Percentiles rank a stretch among this genome's conserved stretches.
phyloP scores from a whole-genome alignment of 2,113 vertebrate species.

The Arothron firmamentum region DNA sequence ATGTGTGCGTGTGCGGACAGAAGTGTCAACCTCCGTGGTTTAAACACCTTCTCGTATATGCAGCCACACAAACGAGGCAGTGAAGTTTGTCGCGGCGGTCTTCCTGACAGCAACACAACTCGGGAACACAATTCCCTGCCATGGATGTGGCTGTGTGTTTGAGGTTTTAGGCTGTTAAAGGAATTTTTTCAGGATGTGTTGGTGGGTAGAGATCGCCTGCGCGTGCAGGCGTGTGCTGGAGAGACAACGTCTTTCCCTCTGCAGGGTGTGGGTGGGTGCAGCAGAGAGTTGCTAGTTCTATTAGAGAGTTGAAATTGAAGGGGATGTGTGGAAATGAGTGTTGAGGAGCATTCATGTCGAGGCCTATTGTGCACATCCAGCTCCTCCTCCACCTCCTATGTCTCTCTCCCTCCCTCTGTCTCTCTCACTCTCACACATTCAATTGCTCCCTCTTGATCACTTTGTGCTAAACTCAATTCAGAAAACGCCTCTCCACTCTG shows the following conservation, averaged over 20 bases:
- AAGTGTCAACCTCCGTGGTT: constrained; percentile 47
- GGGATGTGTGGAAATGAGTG: constrained; percentile 68
- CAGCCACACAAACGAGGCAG: constrained; percentile 41
- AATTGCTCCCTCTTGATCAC: constrained; percentile 63
- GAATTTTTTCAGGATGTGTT: background rate
- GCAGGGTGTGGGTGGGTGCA: constrained; percentile 47
- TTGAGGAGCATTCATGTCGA: constrained; percentile 67
- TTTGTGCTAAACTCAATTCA: constrained; percentile 51
- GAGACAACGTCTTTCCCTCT: constrained; percentile 23
- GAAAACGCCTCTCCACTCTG: constrained; percentile 37
- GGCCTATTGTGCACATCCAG: constrained; percentile 60
- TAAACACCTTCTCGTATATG: constrained; percentile 47
- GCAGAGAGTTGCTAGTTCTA: constrained; percentile 54
- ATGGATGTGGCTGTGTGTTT: constrained; percentile 12
- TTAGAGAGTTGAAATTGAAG: constrained; percentile 73
- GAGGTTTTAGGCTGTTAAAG: constrained; percentile 12
- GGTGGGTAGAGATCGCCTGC: too few species aligned
- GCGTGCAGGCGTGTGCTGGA: background rate
- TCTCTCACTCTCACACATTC: constrained; percentile 49
- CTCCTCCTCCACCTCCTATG: constrained; percentile 22
- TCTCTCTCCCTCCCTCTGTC: constrained; percentile 8
- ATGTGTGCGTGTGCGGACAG: constrained; percentile 34
- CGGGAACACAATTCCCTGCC: constrained; percentile 28
- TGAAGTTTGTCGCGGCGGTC: constrained; percentile 25
- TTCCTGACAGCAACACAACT: constrained; percentile 45